Evolutionary conservation across 2,113 vertebrate species (phyloP), one percentile per base, ranked within the genome.

Genomic region (Hydrochoerus hydrochaeris): DNA sequence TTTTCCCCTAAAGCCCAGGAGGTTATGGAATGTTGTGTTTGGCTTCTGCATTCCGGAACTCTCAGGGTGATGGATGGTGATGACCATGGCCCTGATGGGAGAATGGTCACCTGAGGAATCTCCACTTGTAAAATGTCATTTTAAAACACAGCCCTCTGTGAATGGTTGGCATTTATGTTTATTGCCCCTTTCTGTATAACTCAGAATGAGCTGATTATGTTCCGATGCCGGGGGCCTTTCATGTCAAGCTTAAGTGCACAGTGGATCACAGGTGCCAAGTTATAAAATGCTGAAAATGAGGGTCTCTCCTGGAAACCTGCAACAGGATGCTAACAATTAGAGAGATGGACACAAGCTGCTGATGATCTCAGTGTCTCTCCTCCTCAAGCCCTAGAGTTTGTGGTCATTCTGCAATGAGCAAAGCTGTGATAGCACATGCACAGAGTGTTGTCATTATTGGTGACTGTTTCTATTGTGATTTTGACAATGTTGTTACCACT

Each of bases 231-330:
- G 88, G 78, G 92, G 92, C 65, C 49, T 96, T 97, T 92, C 86
- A 58, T 77, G 91, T 78, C 30, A 73, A 80, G 46, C 95, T 78
- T 69, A 91, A 88, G 77, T 96, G 1, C 19, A 90, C 60, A 49
- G 95, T 81, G 22, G 89, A 58, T 85, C 63, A 32, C n/a, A 78
- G 87, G 49, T 28, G 58, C 58, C 88, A 85, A 63, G 77, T 92
- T 90, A 94, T 88, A 97, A 97, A 95, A 88, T 44, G 96, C 32
- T 89, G 44, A 78, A 95, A 92, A 80, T 54, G 83, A 94, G 62
- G 30, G 30, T 95, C 97, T 95, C 60, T 75, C 0, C 26, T 44
- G 49, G 90, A 86, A 95, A 93, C 73, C 35, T 62, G 41, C 73
- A 86, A 82, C 85, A 44, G 49, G 20, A 38, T 12, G 28, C 58